phyloP scores from a whole-genome alignment of 2,888 invertebrate species.

The Choristoneura rosaceana region DNA sequence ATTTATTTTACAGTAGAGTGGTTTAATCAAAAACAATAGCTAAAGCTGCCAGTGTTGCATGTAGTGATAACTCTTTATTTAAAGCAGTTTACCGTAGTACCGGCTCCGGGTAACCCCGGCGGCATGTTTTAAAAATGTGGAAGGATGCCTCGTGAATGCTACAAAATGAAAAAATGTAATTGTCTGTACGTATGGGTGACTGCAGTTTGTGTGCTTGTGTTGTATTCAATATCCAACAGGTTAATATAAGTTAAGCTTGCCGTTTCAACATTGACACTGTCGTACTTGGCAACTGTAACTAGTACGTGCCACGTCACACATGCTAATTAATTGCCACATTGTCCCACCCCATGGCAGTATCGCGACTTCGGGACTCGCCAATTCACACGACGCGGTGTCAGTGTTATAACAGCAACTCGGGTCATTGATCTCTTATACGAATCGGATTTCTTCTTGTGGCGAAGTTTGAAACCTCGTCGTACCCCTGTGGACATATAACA shows the following conservation, averaged over 20 bases:
- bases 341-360: neutral
- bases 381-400: slow-evolving; percentile 32
- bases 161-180: slow-evolving; percentile 38
- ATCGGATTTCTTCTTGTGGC: slow-evolving; percentile 16
- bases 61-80: slow-evolving; percentile 51
- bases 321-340: neutral
- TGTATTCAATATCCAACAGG: slow-evolving; percentile 63
- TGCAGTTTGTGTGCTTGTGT: slow-evolving; percentile 64
- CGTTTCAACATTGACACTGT: slow-evolving; percentile 51
- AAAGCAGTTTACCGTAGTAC: slow-evolving; percentile 52
- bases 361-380: neutral
- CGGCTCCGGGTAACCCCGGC: slow-evolving; percentile 53
- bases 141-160: slow-evolving; percentile 44
- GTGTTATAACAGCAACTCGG: slow-evolving; percentile 44
- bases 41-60: slow-evolving; percentile 60
- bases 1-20: slow-evolving; percentile 23
- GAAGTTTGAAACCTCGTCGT: neutral
- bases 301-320: neutral
- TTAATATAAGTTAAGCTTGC: slow-evolving; percentile 53
- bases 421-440: slow-evolving; percentile 33
- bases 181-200: slow-evolving; percentile 54
- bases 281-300: too few species aligned
- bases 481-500: neutral
- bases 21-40: slow-evolving; percentile 42
- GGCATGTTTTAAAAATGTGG: slow-evolving; percentile 51